Conservation (phyloP, 2,113 vertebrate species). For the Panthera uncia region DNA sequence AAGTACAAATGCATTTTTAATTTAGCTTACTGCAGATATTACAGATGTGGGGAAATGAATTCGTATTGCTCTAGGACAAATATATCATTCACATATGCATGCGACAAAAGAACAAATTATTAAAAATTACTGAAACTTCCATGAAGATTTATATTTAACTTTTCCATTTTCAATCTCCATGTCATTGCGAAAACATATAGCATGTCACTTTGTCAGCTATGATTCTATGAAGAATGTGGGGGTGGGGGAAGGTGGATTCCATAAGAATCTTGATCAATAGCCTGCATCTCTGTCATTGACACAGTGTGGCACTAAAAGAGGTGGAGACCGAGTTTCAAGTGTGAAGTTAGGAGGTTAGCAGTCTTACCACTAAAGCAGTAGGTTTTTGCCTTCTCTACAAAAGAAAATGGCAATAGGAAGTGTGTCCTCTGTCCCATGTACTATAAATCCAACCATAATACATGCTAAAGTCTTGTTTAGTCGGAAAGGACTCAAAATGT, state of each 20-base stretch:
- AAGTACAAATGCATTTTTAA: constrained; percentile 94
- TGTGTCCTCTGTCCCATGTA: background rate
- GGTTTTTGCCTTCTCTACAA: constrained; percentile 21
- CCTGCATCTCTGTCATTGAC: constrained; percentile 33
- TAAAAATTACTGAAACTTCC: constrained; percentile 92
- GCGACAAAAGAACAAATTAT: constrained; percentile 90
- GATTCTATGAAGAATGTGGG: constrained; percentile 80
- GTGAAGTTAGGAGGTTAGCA: constrained; percentile 15
- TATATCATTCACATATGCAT: constrained; percentile 88
- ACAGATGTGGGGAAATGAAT: constrained; percentile 91
- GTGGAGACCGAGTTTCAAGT: constrained; percentile 51
- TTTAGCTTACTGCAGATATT: constrained; percentile 92
- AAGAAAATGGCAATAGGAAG: constrained; percentile 33
- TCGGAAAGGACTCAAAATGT: background rate
- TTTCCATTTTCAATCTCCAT: constrained; percentile 84
- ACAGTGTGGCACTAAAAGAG: background rate
- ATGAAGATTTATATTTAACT: constrained; percentile 90
- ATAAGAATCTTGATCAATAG: constrained; percentile 71
- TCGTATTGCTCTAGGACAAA: constrained; percentile 91
- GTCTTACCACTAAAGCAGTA: background rate
- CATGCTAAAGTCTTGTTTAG: background rate
- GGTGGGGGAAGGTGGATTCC: constrained; percentile 6
- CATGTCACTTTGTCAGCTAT: constrained; percentile 79
- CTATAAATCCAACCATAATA: background rate
- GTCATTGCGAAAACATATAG: constrained; percentile 80